Evolutionary conservation across 2,888 invertebrate species (phyloP), one percentile per base, ranked within the genome.

Genomic region (Cephus pygmeus): DNA sequence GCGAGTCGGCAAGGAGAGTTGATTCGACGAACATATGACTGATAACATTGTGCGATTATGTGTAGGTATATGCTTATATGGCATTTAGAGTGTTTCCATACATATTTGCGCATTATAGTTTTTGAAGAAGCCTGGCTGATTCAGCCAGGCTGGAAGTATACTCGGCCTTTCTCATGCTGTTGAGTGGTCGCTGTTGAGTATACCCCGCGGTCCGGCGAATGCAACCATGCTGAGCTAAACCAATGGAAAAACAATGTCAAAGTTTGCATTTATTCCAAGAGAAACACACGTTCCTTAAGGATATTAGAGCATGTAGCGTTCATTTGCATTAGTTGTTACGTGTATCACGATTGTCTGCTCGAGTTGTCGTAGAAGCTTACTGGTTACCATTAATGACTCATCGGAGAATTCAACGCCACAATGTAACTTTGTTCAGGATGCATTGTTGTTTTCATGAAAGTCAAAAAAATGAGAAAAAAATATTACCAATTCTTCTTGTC

Each of bases 111-210:
- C 33, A 40, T 74, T 69, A 75, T 23, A 23, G 23, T 56, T 56
- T 40, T 56, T 56, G 56, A 15, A 56, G 81, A 84, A 87, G 82
- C 80, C 85, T 85, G 90, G 87, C 87, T 88, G 88, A 90, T 89
- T 90, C 88, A 87, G 88, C 90, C 90, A 90, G 84, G 88, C 86
- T 88, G 88, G 90, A 91, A 90, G 91, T 91, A 91, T 91, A 91
- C 91, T 91, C 91, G 88, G 91, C 91, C 91, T 85, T 91, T 91
- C 91, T 91, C 91, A 91, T 91, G 91, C 91, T 91, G 90, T 90
- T 91, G 91, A 91, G 91, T 85, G 91, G 90, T 91, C 86, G 88
- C 88, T 90, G 89, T 84, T 90, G 90, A 91, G 91, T 91, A 91
- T 91, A 91, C 90, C 90, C 87, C 90, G 86, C 88, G 88, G 83